Base-by-base conservation (phyloP, 2,797 vertebrate genomes). In the Cyprinodon diabolis region DNA sequence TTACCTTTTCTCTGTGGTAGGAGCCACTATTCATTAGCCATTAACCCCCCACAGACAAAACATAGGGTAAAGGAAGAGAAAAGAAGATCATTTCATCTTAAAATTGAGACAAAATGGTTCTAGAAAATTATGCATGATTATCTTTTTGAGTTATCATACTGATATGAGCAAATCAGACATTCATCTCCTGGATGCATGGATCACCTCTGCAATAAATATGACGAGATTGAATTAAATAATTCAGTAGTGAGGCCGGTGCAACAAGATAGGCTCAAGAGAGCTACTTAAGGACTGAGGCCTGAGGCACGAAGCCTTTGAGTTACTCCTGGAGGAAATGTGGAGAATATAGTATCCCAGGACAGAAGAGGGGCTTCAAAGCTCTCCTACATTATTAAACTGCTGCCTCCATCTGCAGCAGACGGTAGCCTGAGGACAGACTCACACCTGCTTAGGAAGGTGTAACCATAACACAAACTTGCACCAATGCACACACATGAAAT, bases 351-450 rank as follows among this genome's bases (percentile, higher is more conserved):
- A 85, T 80, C 25, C 56, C 66, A 60, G 76, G 73, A 89, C 84
- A 75, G 84, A 65, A 77, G 67, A 80, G 47, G 51, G 73, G 70
- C 84, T 87, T 91, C 87, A 88, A 90, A 90, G 85, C 75, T 56
- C 77, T 80, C 68, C 81, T 88, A 79, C 84, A 90, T 92, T 89
- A 93, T 93, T 91, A 90, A 92, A 90, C 71, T 47, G 19, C 62
- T 68, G 57, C 87, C 77, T 77, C 80, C 80, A 86, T 89, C 84
- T 89, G 88, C 81, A 90, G 86, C 82, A 90, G 74, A 80, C 68
- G 45, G 55, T n/a, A 56, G 78, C 80, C 76, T 7, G 21, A 79
- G 80, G 79, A 88, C 74, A 84, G 43, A 87, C 74, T 71, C 75
- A 79, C 75, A 90, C 79, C 77, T 79, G 77, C 73, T 67, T 63